A percentile compares a stretch with the other conserved stretches of the same genome.
phyloP scores from a whole-genome alignment of 2,113 vertebrate species.

The Piaya cayana region DNA sequence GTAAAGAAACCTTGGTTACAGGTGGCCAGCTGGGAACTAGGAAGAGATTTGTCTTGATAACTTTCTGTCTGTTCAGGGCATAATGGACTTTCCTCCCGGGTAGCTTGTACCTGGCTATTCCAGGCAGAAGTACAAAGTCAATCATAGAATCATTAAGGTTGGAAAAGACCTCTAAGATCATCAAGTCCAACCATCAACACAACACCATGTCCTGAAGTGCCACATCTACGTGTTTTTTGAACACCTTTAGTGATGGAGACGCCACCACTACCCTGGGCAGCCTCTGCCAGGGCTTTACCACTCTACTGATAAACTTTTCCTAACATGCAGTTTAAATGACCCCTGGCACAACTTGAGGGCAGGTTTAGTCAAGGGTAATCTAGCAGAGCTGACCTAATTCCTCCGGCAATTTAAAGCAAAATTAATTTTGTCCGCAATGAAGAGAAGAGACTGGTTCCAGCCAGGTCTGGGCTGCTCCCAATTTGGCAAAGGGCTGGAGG shows the following conservation, averaged over 20 bases:
- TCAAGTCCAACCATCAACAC: too few species aligned
- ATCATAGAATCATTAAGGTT: too few species aligned
- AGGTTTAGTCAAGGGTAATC: background rate
- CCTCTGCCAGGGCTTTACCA: too few species aligned
- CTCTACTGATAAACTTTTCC: too few species aligned
- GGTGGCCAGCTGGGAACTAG: background rate
- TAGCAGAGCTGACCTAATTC: background rate
- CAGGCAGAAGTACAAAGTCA: background rate
- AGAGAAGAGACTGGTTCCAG: background rate
- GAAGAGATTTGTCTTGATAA: background rate
- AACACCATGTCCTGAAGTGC: too few species aligned
- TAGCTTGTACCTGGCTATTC: background rate
- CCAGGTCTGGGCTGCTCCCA: background rate
- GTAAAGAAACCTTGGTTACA: background rate
- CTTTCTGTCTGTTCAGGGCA: background rate
- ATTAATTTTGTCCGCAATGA: background rate
- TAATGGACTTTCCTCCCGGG: background rate
- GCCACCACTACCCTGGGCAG: too few species aligned
- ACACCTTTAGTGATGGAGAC: too few species aligned
- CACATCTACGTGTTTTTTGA: too few species aligned
- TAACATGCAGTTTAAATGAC: too few species aligned
- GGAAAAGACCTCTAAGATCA: too few species aligned
- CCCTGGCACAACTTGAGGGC: too few species aligned
- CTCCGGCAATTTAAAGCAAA: background rate
- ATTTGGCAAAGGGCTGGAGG: background rate